Evolutionary conservation across 2,113 vertebrate species (phyloP).

Genomic region (Melospiza georgiana): DNA sequence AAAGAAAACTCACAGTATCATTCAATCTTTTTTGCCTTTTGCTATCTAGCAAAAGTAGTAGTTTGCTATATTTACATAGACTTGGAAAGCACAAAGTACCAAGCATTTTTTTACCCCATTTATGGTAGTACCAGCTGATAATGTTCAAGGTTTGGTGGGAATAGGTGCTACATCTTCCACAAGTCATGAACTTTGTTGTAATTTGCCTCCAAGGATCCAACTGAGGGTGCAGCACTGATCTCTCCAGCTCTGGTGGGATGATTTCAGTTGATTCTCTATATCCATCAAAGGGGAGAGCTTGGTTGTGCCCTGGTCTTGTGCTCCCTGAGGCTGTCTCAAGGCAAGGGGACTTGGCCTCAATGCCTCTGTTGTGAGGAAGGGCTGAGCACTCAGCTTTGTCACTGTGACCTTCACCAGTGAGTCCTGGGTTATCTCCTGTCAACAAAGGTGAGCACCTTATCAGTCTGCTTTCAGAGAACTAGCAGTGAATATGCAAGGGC

Average conservation of each 20-base stretch:
- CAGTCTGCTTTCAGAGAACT: neutral
- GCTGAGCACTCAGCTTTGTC: neutral
- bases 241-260: neutral
- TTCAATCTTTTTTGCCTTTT: fast-evolving
- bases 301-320: neutral
- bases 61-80: neutral
- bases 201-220: neutral
- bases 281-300: neutral
- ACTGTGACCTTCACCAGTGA: neutral
- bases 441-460: neutral
- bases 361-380: neutral
- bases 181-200: neutral
- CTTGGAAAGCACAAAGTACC: neutral
- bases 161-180: neutral
- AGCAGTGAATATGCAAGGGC: neutral
- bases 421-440: neutral
- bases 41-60: neutral
- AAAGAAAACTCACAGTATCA: fast-evolving
- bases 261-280: fast-evolving
- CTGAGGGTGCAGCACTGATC: neutral
- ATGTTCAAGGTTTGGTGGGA: neutral
- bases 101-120: neutral
- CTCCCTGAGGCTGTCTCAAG: neutral
- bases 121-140: neutral
- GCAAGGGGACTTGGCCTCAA: neutral